Evolutionary conservation across 35 echinoderm and acorn worm species (phyloP), one percentile per base, ranked within the genome.

Genomic region (Heliocidaris erythrogramma): DNA sequence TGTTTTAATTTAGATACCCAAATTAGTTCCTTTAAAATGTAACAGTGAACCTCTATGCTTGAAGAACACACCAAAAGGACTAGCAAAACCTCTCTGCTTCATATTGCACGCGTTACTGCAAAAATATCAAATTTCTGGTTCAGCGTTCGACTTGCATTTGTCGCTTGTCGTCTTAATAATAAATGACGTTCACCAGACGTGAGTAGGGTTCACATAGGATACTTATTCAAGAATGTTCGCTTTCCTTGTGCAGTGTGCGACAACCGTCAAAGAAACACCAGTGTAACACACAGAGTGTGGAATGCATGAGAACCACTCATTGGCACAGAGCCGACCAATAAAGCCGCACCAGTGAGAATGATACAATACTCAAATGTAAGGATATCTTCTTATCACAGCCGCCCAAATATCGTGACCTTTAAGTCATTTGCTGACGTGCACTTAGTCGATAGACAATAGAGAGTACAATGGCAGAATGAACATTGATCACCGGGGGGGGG

Each of bases 341-440:
- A n/a, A 8, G 59, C 21, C 5, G 0, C 7, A 24, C 27, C 65
- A 78, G 65, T 78, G 65, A 5, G 65, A n/a, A 78, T 24, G 65
- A 78, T 78, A 27, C 65, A 78, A 48, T 92, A 49, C 49, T 48
- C 49, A 92, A 92, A 92, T 92, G 91, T 92, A 92, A 59, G 31
- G 91, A 30, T 92, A 92, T 92, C 49, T 52, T 52, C 48, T 92
- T 92, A 92, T 92, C 91, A 48, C 50, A 48, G 49, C 91, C 91
- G 47, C 91, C 47, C 31, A 92, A 92, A 92, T 92, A 92, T 59
- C 91, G 48, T 59, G 91, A 92, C 91, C 91, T 92, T 92, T 92
- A 48, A 48, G 91, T 89, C 31, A 3, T 47, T 48, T 89, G 31
- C 47, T 42, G 87, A 42, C 47, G 47, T 89, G 27, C 65, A 27